Conservation (phyloP, 2,888 invertebrate genomes). For the Drosophila lutescens region DNA sequence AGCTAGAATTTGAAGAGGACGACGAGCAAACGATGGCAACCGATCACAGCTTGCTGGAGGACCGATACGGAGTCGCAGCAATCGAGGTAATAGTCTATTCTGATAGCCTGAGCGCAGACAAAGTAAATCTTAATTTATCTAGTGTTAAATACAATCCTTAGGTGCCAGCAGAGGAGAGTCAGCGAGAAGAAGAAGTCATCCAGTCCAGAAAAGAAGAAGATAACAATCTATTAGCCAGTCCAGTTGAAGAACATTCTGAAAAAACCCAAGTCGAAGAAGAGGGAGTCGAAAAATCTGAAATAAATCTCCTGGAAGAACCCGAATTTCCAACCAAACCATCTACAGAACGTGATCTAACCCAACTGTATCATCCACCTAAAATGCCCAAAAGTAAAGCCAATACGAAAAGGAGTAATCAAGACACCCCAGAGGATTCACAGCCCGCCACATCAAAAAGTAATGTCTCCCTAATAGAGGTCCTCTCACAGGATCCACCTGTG, state of each 20-base stretch:
- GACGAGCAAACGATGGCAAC: background rate
- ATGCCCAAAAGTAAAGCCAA: slow-evolving; percentile 45
- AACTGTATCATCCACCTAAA: slow-evolving; percentile 67
- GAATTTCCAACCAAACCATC: slow-evolving; percentile 2
- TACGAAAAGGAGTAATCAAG: slow-evolving; percentile 14
- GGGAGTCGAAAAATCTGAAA: background rate
- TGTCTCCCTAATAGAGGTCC: slow-evolving; percentile 50
- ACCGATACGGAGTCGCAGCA: slow-evolving; percentile 1
- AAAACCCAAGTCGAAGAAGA: background rate
- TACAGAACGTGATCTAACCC: slow-evolving; percentile 42
- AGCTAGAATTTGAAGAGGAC: background rate
- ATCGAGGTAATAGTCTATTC: slow-evolving; percentile 26
- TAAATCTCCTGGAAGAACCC: background rate
- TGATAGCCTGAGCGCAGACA: slow-evolving; percentile 14
- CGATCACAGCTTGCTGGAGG: slow-evolving; percentile 15
- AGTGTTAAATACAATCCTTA: slow-evolving; percentile 24
- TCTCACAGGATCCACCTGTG: slow-evolving; percentile 37
- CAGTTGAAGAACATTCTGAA: background rate
- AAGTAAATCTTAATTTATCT: slow-evolving; percentile 35
- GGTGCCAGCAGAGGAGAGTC: slow-evolving; percentile 12
- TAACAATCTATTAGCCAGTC: too few relatives aligned
- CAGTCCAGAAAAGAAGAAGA: background rate
- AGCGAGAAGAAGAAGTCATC: background rate
- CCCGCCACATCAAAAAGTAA: background rate
- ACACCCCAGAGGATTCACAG: slow-evolving; percentile 1